Evolutionary conservation across 2,888 invertebrate genomes (phyloP).

Genomic region (Lasioglossum leucozonium): DNA sequence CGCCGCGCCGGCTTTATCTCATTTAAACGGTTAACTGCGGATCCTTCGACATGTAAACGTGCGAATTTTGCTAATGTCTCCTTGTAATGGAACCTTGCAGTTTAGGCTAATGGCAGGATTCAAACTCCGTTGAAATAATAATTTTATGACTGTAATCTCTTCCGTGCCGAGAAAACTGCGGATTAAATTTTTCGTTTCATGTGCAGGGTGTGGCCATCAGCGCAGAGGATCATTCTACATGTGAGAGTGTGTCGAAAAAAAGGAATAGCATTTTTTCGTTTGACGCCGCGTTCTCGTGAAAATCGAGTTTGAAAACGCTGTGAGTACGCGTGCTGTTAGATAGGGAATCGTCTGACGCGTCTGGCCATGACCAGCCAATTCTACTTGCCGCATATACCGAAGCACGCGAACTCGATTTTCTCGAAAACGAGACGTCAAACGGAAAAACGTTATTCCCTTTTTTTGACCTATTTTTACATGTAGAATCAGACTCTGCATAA

Average conservation of each 20-base stretch:
- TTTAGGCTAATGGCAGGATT: background rate
- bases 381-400: background rate
- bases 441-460: background rate
- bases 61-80: too few relatives aligned
- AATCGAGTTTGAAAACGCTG: background rate
- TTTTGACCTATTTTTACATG: background rate
- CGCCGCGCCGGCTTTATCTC: background rate
- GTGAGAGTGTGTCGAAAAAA: background rate
- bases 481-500: background rate
- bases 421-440: background rate
- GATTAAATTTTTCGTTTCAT: background rate
- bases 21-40: background rate
- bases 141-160: background rate
- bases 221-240: background rate
- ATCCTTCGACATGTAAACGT: background rate
- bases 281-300: background rate
- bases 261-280: background rate
- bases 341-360: background rate
- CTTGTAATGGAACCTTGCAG: background rate
- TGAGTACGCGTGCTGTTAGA: background rate
- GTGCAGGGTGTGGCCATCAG: background rate
- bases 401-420: background rate
- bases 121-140: background rate
- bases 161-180: background rate
- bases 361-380: background rate